Evolutionary conservation across 2,888 invertebrate genomes (phyloP).

Genomic region (Cryptosula pallasiana): DNA sequence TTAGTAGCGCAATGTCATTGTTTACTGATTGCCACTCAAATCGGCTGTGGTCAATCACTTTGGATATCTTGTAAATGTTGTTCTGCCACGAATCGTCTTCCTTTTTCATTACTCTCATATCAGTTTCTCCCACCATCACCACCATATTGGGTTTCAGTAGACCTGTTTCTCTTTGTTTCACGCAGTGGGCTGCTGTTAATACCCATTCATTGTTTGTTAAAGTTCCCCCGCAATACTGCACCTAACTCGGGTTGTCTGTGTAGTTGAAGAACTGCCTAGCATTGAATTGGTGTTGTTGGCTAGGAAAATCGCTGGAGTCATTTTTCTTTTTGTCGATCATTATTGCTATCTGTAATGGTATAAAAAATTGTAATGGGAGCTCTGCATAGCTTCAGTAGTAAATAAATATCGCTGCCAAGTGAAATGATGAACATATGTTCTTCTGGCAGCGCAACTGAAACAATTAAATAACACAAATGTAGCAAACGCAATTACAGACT

Average conservation of each 20-base stretch:
- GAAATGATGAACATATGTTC: too few species aligned
- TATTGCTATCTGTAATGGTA: not conserved
- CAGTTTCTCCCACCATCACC: conserved; percentile 22
- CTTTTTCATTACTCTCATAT: conserved; percentile 19
- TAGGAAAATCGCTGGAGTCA: conserved; percentile 10
- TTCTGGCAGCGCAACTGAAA: too few species aligned
- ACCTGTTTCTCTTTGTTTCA: conserved; percentile 11
- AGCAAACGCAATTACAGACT: too few species aligned
- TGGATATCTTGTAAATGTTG: conserved; percentile 9
- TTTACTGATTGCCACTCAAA: conserved; percentile 24
- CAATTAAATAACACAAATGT: too few species aligned
- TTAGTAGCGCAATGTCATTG: conserved; percentile 23
- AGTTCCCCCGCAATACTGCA: conserved; percentile 24
- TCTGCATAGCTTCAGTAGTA: too few species aligned
- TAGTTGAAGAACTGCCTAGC: not conserved
- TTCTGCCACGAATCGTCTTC: not conserved
- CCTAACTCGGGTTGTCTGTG: conserved; percentile 13
- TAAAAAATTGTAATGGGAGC: too few species aligned
- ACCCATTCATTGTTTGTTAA: conserved; percentile 18
- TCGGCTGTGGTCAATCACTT: conserved; percentile 4
- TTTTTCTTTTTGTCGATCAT: conserved; percentile 20
- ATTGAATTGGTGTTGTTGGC: not conserved
- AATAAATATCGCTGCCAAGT: too few species aligned
- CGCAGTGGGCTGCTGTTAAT: conserved; percentile 23
- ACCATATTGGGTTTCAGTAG: conserved; percentile 17